Conservation (phyloP, 2,797 vertebrate species). For the Myotis pilosus region DNA sequence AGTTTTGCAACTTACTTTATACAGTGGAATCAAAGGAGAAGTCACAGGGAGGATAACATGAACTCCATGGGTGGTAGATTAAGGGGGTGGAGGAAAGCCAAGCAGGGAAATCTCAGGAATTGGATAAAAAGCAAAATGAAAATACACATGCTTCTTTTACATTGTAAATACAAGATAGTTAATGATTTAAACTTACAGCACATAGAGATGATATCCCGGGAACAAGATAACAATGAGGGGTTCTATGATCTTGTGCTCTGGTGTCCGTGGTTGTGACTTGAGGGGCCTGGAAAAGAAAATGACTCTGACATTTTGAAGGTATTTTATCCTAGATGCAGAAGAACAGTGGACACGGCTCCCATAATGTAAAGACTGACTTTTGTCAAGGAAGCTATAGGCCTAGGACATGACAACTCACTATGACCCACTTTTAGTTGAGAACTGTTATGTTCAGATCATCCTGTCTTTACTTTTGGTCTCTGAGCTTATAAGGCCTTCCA, state of each 20-base stretch:
- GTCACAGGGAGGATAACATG: neutral
- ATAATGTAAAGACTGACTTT: neutral
- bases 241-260: neutral
- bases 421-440: neutral
- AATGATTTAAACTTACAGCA: neutral
- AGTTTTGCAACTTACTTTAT: neutral
- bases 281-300: neutral
- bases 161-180: neutral
- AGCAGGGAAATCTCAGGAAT: neutral
- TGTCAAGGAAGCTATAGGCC: neutral
- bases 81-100: neutral
- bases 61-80: neutral
- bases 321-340: neutral
- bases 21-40: neutral
- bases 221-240: neutral
- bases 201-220: neutral
- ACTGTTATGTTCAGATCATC: neutral
- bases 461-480: neutral
- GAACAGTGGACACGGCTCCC: neutral
- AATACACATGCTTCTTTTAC: neutral
- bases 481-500: neutral
- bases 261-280: neutral
- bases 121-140: neutral
- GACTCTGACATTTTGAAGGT: neutral
- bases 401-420: neutral